Conservation (phyloP, 2,113 vertebrate species). For the Channa maculata region DNA sequence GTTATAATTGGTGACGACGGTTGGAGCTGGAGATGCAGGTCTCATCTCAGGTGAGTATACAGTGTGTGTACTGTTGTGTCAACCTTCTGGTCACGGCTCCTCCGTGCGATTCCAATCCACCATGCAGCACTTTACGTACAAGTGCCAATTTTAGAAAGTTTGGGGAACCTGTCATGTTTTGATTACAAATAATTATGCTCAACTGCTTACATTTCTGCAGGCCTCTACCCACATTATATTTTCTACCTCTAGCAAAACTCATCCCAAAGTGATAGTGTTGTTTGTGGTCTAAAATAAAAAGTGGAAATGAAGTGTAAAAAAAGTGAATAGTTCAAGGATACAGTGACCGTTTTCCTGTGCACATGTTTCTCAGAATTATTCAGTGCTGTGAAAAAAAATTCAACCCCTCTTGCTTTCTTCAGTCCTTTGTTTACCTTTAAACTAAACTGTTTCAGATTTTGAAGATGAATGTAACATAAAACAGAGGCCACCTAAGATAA, state of each 20-base stretch:
- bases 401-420: too few species aligned
- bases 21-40: not conserved
- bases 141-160: not conserved
- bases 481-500: too few species aligned
- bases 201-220: too few species aligned
- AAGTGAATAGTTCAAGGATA: not conserved
- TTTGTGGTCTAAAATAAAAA: not conserved
- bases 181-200: not conserved
- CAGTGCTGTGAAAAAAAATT: not conserved
- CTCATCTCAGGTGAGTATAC: not conserved
- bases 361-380: not conserved
- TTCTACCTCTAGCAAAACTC: too few species aligned
- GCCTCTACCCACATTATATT: too few species aligned
- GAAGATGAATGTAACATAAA: too few species aligned
- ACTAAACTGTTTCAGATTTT: too few species aligned
- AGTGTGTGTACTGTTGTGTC: not conserved
- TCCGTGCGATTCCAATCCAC: not conserved
- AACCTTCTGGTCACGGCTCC: not conserved
- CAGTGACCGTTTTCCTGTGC: not conserved
- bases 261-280: too few species aligned
- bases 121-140: not conserved
- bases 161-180: not conserved
- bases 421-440: too few species aligned
- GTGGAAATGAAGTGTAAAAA: not conserved
- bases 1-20: not conserved